Base-by-base conservation (phyloP, 2,113 vertebrate species). In the Delphinapterus leucas region DNA sequence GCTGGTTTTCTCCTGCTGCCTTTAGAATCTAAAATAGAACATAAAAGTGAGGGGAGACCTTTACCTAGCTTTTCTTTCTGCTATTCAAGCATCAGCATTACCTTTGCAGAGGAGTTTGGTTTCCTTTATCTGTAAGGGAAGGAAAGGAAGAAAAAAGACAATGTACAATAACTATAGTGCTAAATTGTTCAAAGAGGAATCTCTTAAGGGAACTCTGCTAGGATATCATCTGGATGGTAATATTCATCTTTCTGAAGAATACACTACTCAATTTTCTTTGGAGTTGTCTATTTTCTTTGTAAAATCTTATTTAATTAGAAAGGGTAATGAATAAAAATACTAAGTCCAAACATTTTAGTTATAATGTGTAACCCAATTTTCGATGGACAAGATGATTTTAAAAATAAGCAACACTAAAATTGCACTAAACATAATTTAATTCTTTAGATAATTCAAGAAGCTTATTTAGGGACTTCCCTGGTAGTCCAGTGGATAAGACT, bases 1-100 rank as follows among this genome's bases (percentile, higher is more conserved):
- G 95, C 8, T 95, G 91, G 7, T 97, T 98, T 98, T 96, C 97
- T 98, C 95, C 85, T 63, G 60, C 13, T 97, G 88, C 74, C 71
- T 97, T 98, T 98, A 12, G 25, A 79, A 80, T 96, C 98, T 99
- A 82, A 6, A 98, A 95, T 14, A 95, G 53, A 76, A 97, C 96
- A 94, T 11, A 95, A 33, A 90, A 79, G 15, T 71, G 53, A 74
- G 88, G 91, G 15, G 93, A 88, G 83, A 65, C 33, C 36, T 96
- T 74, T 70, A 68, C 11, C 71, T 49, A 85, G 18, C 23, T 79
- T 76, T 90, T 83, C 61, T 84, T 90, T 86, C 49, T 67, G 60
- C 60, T 81, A 15, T n/a, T 60, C 53, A 47, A 83, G 21, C 13
- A 61, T n/a, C 38, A 87, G 60, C 44, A 85, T 41, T 61, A 77